Percentiles rank a stretch among this genome's conserved stretches.
Conservation (phyloP, 2,113 vertebrate genomes). For the Camelus dromedarius region DNA sequence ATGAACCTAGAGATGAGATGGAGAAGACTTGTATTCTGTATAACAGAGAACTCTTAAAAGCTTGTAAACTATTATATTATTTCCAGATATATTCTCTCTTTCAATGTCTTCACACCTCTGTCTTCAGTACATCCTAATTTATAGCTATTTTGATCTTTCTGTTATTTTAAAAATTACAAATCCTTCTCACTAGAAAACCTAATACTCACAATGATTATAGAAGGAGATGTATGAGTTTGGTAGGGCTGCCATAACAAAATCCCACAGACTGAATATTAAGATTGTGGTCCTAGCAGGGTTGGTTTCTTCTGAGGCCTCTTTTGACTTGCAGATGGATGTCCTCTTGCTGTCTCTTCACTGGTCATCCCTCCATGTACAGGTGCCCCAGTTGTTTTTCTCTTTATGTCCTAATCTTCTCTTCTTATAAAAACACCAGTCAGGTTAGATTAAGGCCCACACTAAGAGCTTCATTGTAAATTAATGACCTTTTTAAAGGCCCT, state of each 20-base stretch:
- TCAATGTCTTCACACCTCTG: background rate
- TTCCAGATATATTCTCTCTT: background rate
- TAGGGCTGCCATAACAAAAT: background rate
- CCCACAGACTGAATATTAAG: background rate
- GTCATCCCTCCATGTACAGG: fast-evolving
- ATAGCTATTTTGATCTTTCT: background rate
- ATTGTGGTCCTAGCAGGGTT: background rate
- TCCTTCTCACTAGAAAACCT: background rate
- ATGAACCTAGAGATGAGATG: background rate
- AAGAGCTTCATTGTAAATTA: background rate
- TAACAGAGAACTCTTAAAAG: background rate
- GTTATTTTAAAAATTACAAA: background rate
- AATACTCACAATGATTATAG: background rate
- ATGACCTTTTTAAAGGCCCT: background rate
- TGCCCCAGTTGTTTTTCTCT: background rate
- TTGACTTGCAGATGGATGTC: background rate
- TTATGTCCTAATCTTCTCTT: background rate
- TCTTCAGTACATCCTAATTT: background rate
- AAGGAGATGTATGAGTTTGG: background rate
- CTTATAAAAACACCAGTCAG: background rate
- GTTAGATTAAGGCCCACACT: background rate
- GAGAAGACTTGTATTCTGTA: background rate
- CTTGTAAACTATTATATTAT: background rate
- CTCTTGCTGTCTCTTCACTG: background rate
- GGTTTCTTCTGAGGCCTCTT: background rate